These are phyloP conservation scores for Spatula clypeata DNA, from an alignment of 2,797 vertebrate species.

Conservation along the genomic window DNA sequence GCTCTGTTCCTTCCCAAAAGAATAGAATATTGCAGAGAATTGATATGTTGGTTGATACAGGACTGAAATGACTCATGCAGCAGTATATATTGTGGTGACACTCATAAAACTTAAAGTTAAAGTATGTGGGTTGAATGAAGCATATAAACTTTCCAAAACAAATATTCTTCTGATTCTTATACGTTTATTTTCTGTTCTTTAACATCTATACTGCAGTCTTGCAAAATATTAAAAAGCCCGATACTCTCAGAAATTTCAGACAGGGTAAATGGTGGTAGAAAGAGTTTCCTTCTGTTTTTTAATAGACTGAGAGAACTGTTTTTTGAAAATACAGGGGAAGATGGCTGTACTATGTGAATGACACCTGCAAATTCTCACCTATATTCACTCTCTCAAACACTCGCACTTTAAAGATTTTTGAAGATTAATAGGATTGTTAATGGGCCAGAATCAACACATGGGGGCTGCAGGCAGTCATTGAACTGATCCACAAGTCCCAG, in stretches of 20 bases:
- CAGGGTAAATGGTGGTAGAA: neutral
- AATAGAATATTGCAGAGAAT: slow-evolving; percentile 40
- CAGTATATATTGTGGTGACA: neutral
- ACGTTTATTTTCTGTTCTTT: neutral
- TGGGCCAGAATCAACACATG: slow-evolving; percentile 65
- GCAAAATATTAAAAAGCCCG: slow-evolving; percentile 25
- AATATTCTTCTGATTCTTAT: slow-evolving; percentile 19
- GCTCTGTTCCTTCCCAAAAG: slow-evolving; percentile 55
- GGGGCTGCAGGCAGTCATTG: slow-evolving; percentile 26
- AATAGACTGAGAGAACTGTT: neutral
- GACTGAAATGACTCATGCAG: slow-evolving; percentile 19
- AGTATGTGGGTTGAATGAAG: slow-evolving; percentile 29
- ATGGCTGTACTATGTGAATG: slow-evolving; percentile 39
- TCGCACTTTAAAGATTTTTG: slow-evolving; percentile 40
- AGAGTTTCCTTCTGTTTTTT: slow-evolving; percentile 44
- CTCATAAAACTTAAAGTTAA: slow-evolving; percentile 50
- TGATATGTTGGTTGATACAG: neutral
- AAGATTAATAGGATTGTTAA: slow-evolving; percentile 66
- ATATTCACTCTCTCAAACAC: slow-evolving; percentile 11
- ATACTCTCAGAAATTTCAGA: slow-evolving; percentile 20
- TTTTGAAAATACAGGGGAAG: slow-evolving; percentile 17
- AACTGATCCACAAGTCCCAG: slow-evolving; percentile 14
- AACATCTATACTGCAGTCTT: neutral
- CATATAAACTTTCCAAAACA: slow-evolving; percentile 29
- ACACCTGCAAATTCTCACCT: slow-evolving; percentile 71